Evolutionary conservation across 2,888 invertebrate species (phyloP).

Genomic region (Coenonympha arcania): DNA sequence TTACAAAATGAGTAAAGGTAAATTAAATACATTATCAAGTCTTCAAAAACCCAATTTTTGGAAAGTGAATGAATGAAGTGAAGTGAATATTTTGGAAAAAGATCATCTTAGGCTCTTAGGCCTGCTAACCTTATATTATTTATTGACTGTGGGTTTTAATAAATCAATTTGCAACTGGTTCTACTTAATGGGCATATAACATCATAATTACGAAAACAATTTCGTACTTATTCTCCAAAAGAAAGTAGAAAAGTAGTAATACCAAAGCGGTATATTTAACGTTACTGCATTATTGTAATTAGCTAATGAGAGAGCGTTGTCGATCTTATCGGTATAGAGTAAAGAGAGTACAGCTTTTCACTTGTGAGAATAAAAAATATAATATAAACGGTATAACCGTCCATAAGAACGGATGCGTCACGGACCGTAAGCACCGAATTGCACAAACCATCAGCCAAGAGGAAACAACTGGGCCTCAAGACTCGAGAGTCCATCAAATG

Average conservation of each 20-base stretch:
- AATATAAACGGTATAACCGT: slow-evolving; percentile 19
- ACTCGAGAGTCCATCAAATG: slow-evolving; percentile 42
- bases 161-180: no score
- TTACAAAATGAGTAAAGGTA: no score
- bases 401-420: slow-evolving; percentile 39
- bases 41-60: no score
- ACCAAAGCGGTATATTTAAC: neutral
- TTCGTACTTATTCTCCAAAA: neutral
- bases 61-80: no score
- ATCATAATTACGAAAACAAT: neutral
- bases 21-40: no score
- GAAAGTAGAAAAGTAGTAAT: neutral
- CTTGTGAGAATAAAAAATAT: slow-evolving; percentile 20
- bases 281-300: neutral
- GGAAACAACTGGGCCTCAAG: slow-evolving; percentile 47
- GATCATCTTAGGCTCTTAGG: no score
- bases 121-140: no score
- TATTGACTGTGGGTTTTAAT: no score
- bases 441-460: slow-evolving; percentile 40
- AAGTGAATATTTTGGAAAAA: no score
- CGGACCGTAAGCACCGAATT: slow-evolving; percentile 44
- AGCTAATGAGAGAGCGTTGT: slow-evolving; percentile 5
- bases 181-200: no score
- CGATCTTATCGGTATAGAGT: neutral
- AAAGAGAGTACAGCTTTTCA: slow-evolving; percentile 8